Base-by-base conservation (phyloP, 2,888 invertebrate species). In the Drosophila putrida region DNA sequence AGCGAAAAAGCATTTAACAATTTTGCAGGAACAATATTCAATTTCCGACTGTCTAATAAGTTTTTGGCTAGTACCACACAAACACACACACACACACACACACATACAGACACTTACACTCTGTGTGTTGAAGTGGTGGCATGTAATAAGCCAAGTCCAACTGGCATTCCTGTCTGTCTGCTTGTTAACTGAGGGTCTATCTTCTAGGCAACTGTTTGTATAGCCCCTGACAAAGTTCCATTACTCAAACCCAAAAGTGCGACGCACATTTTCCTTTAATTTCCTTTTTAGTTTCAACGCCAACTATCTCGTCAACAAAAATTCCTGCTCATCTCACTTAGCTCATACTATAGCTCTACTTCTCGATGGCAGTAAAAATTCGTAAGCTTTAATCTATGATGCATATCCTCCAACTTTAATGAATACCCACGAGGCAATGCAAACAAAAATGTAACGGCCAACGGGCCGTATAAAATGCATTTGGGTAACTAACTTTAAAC, bases 41-140 rank as follows among this genome's bases (percentile, higher is more conserved):
- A 85, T 85, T 85, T 85, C 84, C 84, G 86, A 77, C 86, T 79
- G 88, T 82, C 83, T 85, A 85, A 88, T 85, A 86, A 86, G 86
- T 88, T 88, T 85, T 86, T 70, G 83, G 83, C 76, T 64, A 78
- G 47, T 47, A 58, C 15, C 50, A 13, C 11, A 43, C 47, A 57
- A 27, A 53, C 50, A 59, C 41, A 57, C 35, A 44, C 13, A 43
- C 39, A 25, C 43, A 57, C 43, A 64, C 35, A 59, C 55, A 71
- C 47, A 71, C 36, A 46, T 31, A 65, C 44, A 64, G 28, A 28
- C 4, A 28, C 6, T 6, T 31, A 6, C 43, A 65, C 54, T 11
- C 11, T 46, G 27, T 38, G 10, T 35, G 10, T 15, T 46, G 20
- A 49, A 71, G 57, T 64, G 69, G 59, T 65, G 60, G 82, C 80